Percentiles rank a stretch among this genome's conserved stretches.
These are phyloP conservation scores for Cettia cetti DNA, from an alignment of 2,113 vertebrate species.

Conservation along the genomic window DNA sequence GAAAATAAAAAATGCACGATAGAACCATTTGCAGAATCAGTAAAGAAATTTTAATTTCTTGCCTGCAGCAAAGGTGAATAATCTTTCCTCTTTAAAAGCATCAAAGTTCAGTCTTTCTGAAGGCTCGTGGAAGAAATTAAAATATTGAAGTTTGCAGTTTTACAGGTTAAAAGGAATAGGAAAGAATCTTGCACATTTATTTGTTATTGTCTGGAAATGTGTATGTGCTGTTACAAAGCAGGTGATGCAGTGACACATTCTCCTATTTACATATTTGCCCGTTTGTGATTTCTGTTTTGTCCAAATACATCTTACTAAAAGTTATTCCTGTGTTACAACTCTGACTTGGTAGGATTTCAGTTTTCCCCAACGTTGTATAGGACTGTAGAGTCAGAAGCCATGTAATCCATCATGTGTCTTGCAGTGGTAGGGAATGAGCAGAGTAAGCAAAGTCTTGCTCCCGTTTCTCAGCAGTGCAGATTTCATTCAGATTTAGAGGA, in stretches of 20 bases:
- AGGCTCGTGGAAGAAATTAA: slow-evolving; percentile 53
- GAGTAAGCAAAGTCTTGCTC: neutral
- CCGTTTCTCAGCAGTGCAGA: neutral
- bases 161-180: slow-evolving; percentile 15
- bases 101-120: slow-evolving; percentile 60
- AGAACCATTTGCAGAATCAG: slow-evolving; percentile 51
- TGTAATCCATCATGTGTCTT: neutral
- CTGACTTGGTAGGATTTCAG: neutral
- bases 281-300: neutral
- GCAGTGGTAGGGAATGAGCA: neutral
- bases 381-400: neutral
- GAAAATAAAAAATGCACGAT: neutral
- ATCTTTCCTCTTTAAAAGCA: slow-evolving; percentile 47
- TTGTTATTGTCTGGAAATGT: neutral
- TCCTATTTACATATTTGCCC: neutral
- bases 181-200: neutral
- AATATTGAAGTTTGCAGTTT: slow-evolving; percentile 38
- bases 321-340: neutral
- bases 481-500: neutral
- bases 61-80: slow-evolving; percentile 53
- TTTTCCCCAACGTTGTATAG: neutral
- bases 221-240: neutral
- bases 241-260: neutral
- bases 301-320: neutral
- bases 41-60: slow-evolving; percentile 53